Conservation (phyloP, 2,113 vertebrate species). For the Nothobranchius furzeri region DNA sequence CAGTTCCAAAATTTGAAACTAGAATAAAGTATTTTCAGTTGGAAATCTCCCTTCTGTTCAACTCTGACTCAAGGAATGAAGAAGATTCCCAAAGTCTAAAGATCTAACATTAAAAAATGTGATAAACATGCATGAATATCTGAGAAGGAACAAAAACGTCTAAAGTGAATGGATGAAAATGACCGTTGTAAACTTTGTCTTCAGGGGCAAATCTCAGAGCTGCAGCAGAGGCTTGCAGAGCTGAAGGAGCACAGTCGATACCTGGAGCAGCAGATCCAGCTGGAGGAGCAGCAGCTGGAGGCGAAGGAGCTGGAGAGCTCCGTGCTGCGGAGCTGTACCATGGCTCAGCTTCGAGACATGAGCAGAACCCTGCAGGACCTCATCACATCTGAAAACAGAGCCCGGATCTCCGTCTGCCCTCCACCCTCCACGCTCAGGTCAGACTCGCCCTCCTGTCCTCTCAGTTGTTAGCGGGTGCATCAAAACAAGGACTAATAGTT, state of each 20-base stretch:
- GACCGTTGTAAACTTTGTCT: background rate
- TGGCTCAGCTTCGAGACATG: conserved; percentile 80
- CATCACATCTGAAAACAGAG: conserved; percentile 72
- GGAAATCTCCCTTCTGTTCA: no score
- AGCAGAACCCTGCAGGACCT: conserved; percentile 80
- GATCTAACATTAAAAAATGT: no score
- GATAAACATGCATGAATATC: no score
- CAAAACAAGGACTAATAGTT: no score
- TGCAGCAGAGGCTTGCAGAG: conserved; percentile 77
- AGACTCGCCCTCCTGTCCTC: background rate
- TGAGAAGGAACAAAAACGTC: background rate
- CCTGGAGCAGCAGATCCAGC: conserved; percentile 80
- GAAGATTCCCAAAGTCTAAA: no score
- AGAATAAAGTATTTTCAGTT: no score
- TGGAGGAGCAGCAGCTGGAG: conserved; percentile 73
- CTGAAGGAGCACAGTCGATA: conserved; percentile 79
- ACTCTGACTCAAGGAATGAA: background rate
- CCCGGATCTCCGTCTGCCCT: conserved; percentile 72
- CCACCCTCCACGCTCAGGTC: conserved; percentile 82
- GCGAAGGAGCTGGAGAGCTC: conserved; percentile 77
- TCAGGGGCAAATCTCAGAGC: conserved; percentile 84
- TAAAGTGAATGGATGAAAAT: background rate
- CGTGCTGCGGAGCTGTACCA: conserved; percentile 71
- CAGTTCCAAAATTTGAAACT: no score
- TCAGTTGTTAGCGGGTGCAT: no score